phyloP scores from a whole-genome alignment of 2,797 vertebrate genomes.

The Naso thynnoides region DNA sequence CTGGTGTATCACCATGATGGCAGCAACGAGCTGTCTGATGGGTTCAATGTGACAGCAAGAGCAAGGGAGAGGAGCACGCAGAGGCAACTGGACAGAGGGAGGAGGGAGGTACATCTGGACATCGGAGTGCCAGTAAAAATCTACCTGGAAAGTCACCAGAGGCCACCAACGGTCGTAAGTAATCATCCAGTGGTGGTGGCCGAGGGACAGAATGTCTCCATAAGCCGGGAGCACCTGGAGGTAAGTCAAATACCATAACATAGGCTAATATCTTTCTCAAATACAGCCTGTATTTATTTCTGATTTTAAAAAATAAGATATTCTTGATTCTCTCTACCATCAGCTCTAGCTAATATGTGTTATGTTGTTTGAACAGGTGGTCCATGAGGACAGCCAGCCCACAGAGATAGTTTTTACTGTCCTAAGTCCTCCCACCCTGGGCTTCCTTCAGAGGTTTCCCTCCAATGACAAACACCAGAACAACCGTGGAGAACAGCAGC shows the following conservation, averaged over 20 bases:
- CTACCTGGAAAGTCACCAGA: slow-evolving; percentile 87
- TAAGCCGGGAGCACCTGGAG: slow-evolving; percentile 85
- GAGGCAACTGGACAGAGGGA: slow-evolving; percentile 39
- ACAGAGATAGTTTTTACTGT: slow-evolving; percentile 87
- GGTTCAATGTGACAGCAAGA: slow-evolving; percentile 86
- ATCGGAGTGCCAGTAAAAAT: slow-evolving; percentile 82
- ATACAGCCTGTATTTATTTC: background rate
- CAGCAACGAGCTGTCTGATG: slow-evolving; percentile 81
- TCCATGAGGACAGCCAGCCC: slow-evolving; percentile 86
- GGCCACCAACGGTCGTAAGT: slow-evolving; percentile 77
- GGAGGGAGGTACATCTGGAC: slow-evolving; percentile 77
- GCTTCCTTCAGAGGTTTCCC: slow-evolving; percentile 81
- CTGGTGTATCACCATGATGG: slow-evolving; percentile 87
- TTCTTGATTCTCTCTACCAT: too few species aligned
- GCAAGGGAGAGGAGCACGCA: slow-evolving; percentile 70
- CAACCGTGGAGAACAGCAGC: slow-evolving; percentile 32
- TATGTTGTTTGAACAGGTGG: slow-evolving; percentile 80
- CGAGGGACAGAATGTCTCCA: slow-evolving; percentile 88
- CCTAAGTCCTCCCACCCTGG: slow-evolving; percentile 79
- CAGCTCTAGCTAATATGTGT: background rate
- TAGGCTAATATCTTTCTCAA: background rate
- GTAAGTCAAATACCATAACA: slow-evolving; percentile 69
- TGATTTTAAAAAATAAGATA: background rate
- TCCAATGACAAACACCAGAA: slow-evolving; percentile 49
- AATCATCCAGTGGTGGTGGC: slow-evolving; percentile 87